Conservation (phyloP, 2,888 invertebrate species). For the Harmothoe impar region DNA sequence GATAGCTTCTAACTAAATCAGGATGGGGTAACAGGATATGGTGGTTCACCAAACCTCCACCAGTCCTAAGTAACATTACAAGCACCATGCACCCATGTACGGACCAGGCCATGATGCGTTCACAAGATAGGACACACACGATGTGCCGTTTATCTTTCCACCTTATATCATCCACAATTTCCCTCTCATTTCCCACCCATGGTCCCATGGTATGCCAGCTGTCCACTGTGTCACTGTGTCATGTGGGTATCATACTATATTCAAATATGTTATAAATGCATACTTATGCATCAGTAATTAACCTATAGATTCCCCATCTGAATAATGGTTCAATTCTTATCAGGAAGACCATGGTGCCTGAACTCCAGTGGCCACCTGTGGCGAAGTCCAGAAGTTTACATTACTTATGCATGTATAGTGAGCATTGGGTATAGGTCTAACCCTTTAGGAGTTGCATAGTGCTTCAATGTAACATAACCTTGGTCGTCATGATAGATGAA, state of each 20-base stretch:
- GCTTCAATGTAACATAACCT: background rate
- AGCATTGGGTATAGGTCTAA: background rate
- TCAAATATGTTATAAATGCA: too few relatives aligned
- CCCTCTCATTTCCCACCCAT: slow-evolving; percentile 23
- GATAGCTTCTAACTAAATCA: too few relatives aligned
- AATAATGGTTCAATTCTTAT: background rate
- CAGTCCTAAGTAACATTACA: too few relatives aligned
- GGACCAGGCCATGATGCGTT: too few relatives aligned
- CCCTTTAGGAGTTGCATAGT: background rate
- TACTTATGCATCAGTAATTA: background rate
- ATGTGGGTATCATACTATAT: background rate
- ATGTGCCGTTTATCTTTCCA: background rate
- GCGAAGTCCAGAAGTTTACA: background rate
- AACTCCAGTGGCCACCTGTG: background rate
- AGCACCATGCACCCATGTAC: too few relatives aligned
- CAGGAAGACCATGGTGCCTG: background rate
- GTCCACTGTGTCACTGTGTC: background rate
- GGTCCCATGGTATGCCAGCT: background rate
- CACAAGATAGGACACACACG: background rate
- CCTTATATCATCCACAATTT: background rate
- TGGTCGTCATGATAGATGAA: too few relatives aligned
- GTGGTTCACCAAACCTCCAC: too few relatives aligned
- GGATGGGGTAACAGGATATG: too few relatives aligned
- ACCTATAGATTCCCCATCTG: background rate
- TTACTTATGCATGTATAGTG: background rate